Base-by-base conservation (phyloP, 2,113 vertebrate genomes). In the Entomyzon cyanotis region DNA sequence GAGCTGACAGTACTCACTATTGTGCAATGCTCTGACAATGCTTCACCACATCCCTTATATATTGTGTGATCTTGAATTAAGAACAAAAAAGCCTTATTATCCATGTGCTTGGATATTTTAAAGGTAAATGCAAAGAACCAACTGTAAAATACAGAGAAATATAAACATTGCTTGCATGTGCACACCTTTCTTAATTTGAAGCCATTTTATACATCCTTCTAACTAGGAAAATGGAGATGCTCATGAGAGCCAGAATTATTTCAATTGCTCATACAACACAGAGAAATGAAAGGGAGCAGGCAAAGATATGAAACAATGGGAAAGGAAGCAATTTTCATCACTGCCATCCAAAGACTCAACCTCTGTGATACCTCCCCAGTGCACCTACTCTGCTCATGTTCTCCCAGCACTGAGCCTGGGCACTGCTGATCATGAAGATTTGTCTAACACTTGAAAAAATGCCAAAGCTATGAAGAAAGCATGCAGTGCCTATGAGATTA, bases 61-160 rank as follows among this genome's bases (percentile, higher is more conserved):
- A 90, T 65, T 63, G 70, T 86, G 71, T 46, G 12, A 93, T 83
- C 81, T 84, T 81, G 52, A 96, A 88, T 87, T 89, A 89, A 96
- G 56, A 96, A 87, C 22, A 80, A 92, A 91, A 96, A 95, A 87
- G 46, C 47, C 73, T 92, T 75, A 64, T 74, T 90, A 87, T 33
- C 41, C 42, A 67, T 27, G 16, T 35, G 18, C 65, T 95, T 92
- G 84, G 65, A 95, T 27, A 63, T 93, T 94, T 90, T 87, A 84
- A 95, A 96, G 27, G 28, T n/a, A 91, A 84, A 73, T 12, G 21
- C 21, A 86, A 83, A 86, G 37, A 85, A 53, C 1, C 4, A 87
- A 52, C 4, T 2, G 1, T 3, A 39, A 85, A 60, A 52, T 5
- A 20, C 4, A 27, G 33, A 71, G 4, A 50, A 46, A 73, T 9